Evolutionary conservation across 2,888 invertebrate species (phyloP).

Genomic region (Acrobasis repandana): DNA sequence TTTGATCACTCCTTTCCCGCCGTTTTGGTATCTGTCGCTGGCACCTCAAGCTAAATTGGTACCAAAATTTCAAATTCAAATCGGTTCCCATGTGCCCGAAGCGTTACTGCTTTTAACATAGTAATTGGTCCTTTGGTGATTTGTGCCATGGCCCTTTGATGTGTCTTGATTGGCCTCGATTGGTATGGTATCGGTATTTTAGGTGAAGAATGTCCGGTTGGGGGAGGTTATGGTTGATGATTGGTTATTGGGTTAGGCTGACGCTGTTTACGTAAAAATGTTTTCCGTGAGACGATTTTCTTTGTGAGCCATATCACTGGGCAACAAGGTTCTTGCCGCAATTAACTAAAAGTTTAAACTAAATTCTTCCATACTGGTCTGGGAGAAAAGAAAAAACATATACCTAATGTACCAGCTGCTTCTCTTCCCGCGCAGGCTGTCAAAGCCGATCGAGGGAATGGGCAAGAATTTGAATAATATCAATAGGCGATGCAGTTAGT

Average conservation of each 20-base stretch:
- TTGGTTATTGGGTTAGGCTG: constrained; percentile 45
- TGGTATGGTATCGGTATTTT: constrained; percentile 36
- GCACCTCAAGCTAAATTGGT: constrained; percentile 59
- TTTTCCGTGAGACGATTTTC: too few species aligned
- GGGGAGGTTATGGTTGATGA: constrained; percentile 39
- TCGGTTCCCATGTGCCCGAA: constrained; percentile 70
- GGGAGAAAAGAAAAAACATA: too few species aligned
- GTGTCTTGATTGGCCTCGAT: constrained; percentile 63
- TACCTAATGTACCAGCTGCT: too few species aligned
- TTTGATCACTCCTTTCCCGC: constrained; percentile 29
- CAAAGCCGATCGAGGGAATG: too few species aligned
- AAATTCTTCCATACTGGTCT: too few species aligned
- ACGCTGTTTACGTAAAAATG: too few species aligned
- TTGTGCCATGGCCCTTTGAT: constrained; percentile 65
- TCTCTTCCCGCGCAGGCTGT: too few species aligned
- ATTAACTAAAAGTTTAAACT: too few species aligned
- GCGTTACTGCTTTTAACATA: constrained; percentile 67
- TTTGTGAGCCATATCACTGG: too few species aligned
- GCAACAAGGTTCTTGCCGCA: too few species aligned
- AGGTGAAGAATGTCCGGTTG: constrained; percentile 25
- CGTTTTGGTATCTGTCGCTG: constrained; percentile 78
- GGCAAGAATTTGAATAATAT: too few species aligned
- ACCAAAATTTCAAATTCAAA: constrained; percentile 80
- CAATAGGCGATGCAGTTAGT: too few species aligned
- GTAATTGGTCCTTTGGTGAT: constrained; percentile 75